These are phyloP conservation scores for Rapana venosa DNA, from an alignment of 2,888 invertebrate species.

Conservation along the genomic window DNA sequence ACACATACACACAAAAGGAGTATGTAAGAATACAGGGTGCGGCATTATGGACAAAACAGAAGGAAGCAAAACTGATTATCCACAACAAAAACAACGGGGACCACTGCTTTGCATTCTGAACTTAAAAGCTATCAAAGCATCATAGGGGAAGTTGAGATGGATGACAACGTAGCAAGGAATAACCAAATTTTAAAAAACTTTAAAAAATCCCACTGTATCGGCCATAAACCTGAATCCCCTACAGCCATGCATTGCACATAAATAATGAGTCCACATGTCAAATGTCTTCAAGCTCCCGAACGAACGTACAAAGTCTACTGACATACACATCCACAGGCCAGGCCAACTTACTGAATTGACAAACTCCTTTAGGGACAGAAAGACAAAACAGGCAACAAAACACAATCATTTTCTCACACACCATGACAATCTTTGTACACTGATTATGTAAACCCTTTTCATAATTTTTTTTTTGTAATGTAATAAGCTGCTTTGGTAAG, in stretches of 20 bases:
- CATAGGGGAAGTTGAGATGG: not conserved
- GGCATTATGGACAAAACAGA: not conserved
- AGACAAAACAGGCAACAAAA: constrained; percentile 36
- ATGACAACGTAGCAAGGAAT: too few relatives aligned
- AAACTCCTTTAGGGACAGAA: constrained; percentile 40
- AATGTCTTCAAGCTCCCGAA: not conserved
- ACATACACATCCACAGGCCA: constrained; percentile 14
- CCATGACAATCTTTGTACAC: not conserved
- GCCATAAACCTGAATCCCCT: not conserved
- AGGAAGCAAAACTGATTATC: not conserved
- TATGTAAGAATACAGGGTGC: too few relatives aligned
- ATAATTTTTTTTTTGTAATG: not conserved
- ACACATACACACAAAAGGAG: too few relatives aligned
- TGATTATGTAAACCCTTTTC: not conserved
- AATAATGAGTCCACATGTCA: not conserved
- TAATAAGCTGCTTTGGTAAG: not conserved
- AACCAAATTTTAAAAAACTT: too few relatives aligned
- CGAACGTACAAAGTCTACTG: not conserved
- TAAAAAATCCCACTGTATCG: not conserved
- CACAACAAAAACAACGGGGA: not conserved
- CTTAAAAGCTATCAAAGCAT: not conserved
- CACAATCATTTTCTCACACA: not conserved
- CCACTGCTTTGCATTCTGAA: constrained; percentile 8
- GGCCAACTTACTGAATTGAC: constrained; percentile 40
- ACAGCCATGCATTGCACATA: constrained; percentile 14